These are phyloP conservation scores for Crypturellus tataupa DNA, from an alignment of 2,797 vertebrate genomes.

Conservation along the genomic window DNA sequence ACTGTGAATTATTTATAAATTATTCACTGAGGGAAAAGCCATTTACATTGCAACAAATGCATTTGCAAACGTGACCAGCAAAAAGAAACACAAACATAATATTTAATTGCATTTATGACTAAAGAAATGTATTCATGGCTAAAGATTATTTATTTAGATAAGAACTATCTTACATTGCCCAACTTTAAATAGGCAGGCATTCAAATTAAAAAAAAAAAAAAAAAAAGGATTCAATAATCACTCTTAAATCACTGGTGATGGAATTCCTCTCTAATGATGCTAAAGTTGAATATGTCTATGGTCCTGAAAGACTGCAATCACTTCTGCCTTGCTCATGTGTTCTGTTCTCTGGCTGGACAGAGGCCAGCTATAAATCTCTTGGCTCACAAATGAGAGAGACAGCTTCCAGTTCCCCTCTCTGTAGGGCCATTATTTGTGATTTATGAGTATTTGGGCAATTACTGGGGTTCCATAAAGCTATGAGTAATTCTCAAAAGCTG, in stretches of 20 bases:
- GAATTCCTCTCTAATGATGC: not conserved
- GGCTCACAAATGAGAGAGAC: conserved; percentile 24
- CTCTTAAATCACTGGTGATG: not conserved
- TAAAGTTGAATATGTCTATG: not conserved
- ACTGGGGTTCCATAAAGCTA: not conserved
- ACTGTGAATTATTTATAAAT: conserved; percentile 37
- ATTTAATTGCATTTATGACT: not conserved
- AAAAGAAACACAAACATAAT: not conserved
- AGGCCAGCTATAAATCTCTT: conserved; percentile 39
- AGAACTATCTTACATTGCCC: not conserved
- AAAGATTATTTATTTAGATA: not conserved
- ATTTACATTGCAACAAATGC: not conserved
- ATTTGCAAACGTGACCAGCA: not conserved
- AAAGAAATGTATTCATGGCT: not conserved
- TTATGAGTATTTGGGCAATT: conserved; percentile 7
- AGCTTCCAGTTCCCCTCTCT: conserved; percentile 8
- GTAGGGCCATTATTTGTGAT: conserved; percentile 18
- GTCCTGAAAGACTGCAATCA: conserved; percentile 15
- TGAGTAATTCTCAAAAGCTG: not conserved
- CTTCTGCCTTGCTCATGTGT: not conserved
- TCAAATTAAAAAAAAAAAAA: not conserved
- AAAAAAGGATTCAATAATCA: not conserved
- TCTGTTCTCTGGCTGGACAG: not conserved
- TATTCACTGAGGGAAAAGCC: not conserved
- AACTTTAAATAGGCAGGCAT: not conserved